These are phyloP conservation scores for Hepsetus odoe DNA, from an alignment of 2,113 vertebrate species.

Conservation along the genomic window DNA sequence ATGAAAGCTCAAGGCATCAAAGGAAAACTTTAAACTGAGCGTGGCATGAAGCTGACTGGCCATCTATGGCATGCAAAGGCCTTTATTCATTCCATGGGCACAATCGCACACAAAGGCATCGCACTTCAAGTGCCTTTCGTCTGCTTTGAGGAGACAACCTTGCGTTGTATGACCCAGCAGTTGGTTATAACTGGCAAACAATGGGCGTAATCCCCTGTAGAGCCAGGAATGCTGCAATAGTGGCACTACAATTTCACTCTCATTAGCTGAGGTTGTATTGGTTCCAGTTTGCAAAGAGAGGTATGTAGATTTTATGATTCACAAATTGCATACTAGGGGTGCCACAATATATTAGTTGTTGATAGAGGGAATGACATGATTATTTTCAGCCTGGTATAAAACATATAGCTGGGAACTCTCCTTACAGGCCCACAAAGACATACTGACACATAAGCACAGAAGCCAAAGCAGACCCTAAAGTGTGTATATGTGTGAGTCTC, in stretches of 20 bases:
- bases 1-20: not conserved
- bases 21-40: not conserved
- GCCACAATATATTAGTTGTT: not conserved
- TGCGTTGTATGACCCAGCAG: conserved; percentile 24
- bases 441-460: not conserved
- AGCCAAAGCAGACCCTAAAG: conserved; percentile 21
- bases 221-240: conserved; percentile 15
- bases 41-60: conserved; percentile 6
- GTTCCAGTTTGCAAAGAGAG: conserved; percentile 7
- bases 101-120: conserved; percentile 10
- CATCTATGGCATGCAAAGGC: conserved; percentile 13
- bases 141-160: conserved; percentile 15
- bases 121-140: conserved; percentile 27
- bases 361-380: not conserved
- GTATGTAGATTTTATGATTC: conserved; percentile 18
- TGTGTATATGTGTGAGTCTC: conserved; percentile 30
- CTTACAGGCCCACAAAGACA: not conserved
- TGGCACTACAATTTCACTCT: conserved; percentile 43
- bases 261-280: conserved; percentile 31
- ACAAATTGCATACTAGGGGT: not conserved
- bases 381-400: not conserved
- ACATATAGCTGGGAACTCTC: not conserved
- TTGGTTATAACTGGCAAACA: not conserved
- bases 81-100: conserved; percentile 28
- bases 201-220: not conserved